Evolutionary conservation across 2,113 vertebrate species (phyloP).

Genomic region (Chaetorhynchus papuensis): DNA sequence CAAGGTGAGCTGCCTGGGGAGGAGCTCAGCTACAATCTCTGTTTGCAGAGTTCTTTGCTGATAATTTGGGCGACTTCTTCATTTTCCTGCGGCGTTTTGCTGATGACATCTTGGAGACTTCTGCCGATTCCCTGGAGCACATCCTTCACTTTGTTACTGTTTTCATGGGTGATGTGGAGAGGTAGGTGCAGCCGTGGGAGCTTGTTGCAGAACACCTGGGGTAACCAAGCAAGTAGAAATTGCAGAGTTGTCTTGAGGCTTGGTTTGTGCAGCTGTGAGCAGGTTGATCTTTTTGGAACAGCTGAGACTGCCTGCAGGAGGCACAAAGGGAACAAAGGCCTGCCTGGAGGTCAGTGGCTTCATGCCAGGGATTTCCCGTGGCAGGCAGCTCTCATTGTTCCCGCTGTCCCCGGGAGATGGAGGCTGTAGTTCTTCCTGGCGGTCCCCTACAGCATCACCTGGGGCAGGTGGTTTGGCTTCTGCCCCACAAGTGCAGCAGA

Average conservation of each 20-base stretch:
- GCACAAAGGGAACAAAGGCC: background rate
- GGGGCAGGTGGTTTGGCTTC: background rate
- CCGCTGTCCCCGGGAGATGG: rapidly evolving
- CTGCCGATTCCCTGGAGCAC: conserved; percentile 87
- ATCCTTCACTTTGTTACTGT: conserved; percentile 91
- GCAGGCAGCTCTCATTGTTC: background rate
- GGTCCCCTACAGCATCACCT: too few species aligned
- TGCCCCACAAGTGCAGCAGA: background rate
- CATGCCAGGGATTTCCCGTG: background rate
- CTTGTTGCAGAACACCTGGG: background rate
- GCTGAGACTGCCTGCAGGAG: background rate
- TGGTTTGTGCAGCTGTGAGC: background rate
- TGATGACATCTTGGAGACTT: conserved; percentile 90
- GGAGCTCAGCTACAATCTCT: background rate
- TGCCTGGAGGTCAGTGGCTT: background rate
- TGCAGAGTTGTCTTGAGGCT: background rate
- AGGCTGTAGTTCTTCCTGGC: background rate
- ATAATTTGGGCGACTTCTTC: conserved; percentile 96
- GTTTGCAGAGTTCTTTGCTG: conserved; percentile 92
- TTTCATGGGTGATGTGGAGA: conserved; percentile 93
- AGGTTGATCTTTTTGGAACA: background rate
- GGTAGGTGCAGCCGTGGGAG: conserved; percentile 62
- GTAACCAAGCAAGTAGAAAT: background rate
- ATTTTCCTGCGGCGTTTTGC: conserved; percentile 95
- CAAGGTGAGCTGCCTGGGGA: background rate